Conservation (phyloP, 2,888 invertebrate genomes). For the Eilema depressum region DNA sequence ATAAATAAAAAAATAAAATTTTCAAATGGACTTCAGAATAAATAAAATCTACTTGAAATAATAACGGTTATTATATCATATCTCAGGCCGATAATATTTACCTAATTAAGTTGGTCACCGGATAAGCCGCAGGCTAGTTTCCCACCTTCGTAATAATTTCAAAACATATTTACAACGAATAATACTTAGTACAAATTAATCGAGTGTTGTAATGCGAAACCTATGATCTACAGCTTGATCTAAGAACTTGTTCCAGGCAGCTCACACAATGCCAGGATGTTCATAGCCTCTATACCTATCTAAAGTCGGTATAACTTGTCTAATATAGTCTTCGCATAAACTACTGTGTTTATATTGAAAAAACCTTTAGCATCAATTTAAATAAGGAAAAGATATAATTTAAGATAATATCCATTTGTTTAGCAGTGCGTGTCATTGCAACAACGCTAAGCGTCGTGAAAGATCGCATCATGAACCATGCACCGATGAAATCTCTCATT, state of each 20-base stretch:
- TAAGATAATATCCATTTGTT: conserved; percentile 42
- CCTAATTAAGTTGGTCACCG: neutral
- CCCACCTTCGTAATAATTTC: neutral
- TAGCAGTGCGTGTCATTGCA: conserved; percentile 36
- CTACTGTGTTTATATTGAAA: conserved; percentile 22
- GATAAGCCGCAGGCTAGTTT: neutral
- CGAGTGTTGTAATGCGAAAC: neutral
- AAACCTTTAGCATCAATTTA: conserved; percentile 39
- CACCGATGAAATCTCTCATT: conserved; percentile 35
- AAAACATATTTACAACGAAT: neutral
- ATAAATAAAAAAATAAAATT: no score
- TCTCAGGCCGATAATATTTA: neutral
- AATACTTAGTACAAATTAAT: neutral
- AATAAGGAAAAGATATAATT: conserved; percentile 49
- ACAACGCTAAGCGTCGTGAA: conserved; percentile 36
- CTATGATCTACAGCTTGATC: neutral
- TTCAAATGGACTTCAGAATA: no score
- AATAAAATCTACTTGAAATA: neutral
- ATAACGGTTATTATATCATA: neutral
- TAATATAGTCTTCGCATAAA: conserved; percentile 17
- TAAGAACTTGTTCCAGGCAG: neutral
- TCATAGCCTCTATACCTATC: neutral
- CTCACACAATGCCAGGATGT: neutral
- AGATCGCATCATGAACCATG: conserved; percentile 40
- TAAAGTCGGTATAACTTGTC: neutral